phyloP scores from a whole-genome alignment of 2,113 vertebrate genomes.

The Onychostoma macrolepis region DNA sequence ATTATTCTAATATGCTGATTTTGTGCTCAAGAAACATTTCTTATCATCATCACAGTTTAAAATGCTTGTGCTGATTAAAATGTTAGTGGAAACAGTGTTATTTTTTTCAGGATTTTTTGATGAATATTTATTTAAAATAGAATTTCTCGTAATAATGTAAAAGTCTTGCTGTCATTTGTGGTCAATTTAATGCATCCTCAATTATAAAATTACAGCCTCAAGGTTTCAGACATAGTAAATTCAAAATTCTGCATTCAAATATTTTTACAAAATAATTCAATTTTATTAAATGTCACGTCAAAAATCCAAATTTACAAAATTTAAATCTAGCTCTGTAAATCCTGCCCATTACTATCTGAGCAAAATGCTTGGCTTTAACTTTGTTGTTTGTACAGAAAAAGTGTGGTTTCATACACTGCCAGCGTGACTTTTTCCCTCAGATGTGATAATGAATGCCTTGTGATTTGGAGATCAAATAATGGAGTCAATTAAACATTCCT shows the following conservation, averaged over 20 bases:
- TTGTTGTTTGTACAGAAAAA: not conserved
- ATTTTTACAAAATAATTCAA: no score
- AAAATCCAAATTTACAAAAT: not conserved
- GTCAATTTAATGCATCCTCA: not conserved
- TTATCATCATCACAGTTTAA: not conserved
- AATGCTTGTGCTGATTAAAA: not conserved
- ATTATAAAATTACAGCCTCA: not conserved
- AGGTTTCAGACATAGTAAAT: not conserved
- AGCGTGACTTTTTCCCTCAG: constrained; percentile 20
- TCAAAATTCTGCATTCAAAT: no score
- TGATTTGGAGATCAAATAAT: constrained; percentile 44
- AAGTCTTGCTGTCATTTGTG: not conserved
- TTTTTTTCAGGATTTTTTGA: not conserved
- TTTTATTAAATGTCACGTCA: not conserved
- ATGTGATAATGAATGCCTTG: constrained; percentile 38
- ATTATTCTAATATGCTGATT: not conserved
- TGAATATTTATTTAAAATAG: not conserved
- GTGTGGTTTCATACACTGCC: constrained; percentile 3
- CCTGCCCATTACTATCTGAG: not conserved
- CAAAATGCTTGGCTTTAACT: not conserved
- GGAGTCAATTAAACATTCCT: constrained; percentile 39
- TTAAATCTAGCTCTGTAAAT: not conserved
- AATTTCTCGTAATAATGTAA: not conserved
- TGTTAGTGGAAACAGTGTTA: not conserved
- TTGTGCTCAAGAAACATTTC: not conserved